These are phyloP conservation scores for Ophion ellenae DNA, from an alignment of 2,888 invertebrate species.

Conservation along the genomic window DNA sequence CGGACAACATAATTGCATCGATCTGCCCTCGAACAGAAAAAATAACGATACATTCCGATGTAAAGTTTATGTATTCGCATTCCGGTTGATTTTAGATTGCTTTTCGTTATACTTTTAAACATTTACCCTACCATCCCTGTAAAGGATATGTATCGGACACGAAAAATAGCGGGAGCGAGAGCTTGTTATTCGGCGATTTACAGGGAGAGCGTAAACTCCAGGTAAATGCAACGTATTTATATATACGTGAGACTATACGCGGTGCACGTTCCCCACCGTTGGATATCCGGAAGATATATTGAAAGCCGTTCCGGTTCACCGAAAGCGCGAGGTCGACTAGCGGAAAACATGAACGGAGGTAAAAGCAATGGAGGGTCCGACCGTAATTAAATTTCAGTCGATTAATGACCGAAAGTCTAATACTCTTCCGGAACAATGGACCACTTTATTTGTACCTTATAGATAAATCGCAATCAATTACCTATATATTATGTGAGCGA, in stretches of 20 bases:
- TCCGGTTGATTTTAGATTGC: not conserved
- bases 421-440: conserved; percentile 60
- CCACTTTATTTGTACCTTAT: conserved; percentile 45
- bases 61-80: not conserved
- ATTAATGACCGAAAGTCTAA: conserved; percentile 75
- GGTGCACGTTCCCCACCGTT: conserved; percentile 15
- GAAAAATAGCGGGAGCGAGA: conserved; percentile 40
- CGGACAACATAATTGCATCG: too few relatives aligned
- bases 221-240: conserved; percentile 27
- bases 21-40: too few relatives aligned
- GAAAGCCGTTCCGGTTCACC: conserved; percentile 62
- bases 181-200: conserved; percentile 24
- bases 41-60: too few relatives aligned
- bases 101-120: not conserved
- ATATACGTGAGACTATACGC: conserved; percentile 21
- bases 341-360: conserved; percentile 22
- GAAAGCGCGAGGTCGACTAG: conserved; percentile 39
- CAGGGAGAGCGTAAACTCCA: conserved; percentile 10
- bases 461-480: conserved; percentile 49
- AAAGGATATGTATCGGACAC: not conserved
- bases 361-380: conserved; percentile 41
- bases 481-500: not conserved
- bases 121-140: not conserved
- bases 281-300: conserved; percentile 63
- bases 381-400: conserved; percentile 78